Conservation (phyloP, 2,888 invertebrate species). For the Caenorhabditis sp. region DNA sequence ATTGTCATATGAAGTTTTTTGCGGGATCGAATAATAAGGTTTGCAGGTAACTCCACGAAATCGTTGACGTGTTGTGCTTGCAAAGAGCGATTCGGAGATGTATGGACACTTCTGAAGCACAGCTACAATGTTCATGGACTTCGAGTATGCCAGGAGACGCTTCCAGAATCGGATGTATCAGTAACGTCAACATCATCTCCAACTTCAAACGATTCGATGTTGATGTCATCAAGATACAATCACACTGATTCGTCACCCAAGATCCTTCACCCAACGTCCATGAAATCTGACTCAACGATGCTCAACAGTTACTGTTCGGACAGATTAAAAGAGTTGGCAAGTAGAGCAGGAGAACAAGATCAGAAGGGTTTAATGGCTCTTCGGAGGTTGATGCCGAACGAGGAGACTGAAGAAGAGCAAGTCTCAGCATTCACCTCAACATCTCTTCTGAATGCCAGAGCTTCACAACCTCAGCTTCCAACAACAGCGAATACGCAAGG, state of each 20-base stretch:
- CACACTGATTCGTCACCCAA: constrained; percentile 48
- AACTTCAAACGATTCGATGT: constrained; percentile 66
- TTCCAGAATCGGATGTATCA: constrained; percentile 67
- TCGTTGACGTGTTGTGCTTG: constrained; percentile 80
- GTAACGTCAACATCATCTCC: constrained; percentile 73
- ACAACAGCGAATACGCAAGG: constrained; percentile 12
- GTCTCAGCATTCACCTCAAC: constrained; percentile 75
- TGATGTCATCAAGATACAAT: constrained; percentile 61
- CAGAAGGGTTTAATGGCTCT: constrained; percentile 55
- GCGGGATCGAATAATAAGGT: neutral
- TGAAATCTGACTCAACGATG: constrained; percentile 61
- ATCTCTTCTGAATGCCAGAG: constrained; percentile 45
- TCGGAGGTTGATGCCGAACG: constrained; percentile 62
- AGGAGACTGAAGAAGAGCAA: constrained; percentile 76
- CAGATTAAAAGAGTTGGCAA: constrained; percentile 80
- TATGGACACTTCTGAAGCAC: constrained; percentile 82
- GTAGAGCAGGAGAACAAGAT: constrained; percentile 75
- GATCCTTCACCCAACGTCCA: constrained; percentile 55
- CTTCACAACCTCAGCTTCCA: constrained; percentile 54
- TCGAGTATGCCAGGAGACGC: constrained; percentile 74
- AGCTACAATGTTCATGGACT: constrained; percentile 79
- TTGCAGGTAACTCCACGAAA: constrained; percentile 49
- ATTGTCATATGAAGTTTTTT: constrained; percentile 8
- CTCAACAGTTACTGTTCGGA: constrained; percentile 79
- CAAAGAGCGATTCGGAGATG: constrained; percentile 78